Evolutionary conservation across 2,797 vertebrate species (phyloP).

Genomic region (Pantherophis alleghaniensis): DNA sequence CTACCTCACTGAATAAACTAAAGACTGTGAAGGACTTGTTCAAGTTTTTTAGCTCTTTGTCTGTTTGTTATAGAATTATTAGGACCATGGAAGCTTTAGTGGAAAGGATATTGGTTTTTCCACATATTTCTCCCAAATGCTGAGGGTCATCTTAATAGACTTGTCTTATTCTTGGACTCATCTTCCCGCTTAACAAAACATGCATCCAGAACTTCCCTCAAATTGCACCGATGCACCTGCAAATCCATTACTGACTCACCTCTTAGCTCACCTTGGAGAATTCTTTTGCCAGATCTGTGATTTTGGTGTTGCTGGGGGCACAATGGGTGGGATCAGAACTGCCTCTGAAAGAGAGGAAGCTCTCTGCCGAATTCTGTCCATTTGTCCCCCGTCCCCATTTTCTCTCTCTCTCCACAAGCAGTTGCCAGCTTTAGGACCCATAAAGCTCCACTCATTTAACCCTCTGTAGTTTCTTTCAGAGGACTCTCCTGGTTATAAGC

Average conservation of each 20-base stretch:
- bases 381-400: accelerated
- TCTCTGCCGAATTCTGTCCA: neutral
- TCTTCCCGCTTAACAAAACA: neutral
- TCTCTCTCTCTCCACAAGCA: neutral
- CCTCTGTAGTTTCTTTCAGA: neutral
- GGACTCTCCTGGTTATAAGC: neutral
- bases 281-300: neutral
- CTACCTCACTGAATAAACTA: neutral
- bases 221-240: neutral
- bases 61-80: neutral
- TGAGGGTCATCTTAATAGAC: neutral
- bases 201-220: neutral
- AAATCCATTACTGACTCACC: neutral
- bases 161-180: neutral
- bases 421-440: slow-evolving; percentile 4
- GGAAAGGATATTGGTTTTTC: neutral
- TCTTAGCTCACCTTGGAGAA: neutral
- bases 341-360: slow-evolving; percentile 9
- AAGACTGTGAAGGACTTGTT: neutral
- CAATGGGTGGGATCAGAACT: neutral
- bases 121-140: neutral
- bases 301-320: neutral
- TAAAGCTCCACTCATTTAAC: slow-evolving; percentile 6
- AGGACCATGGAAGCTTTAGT: neutral
- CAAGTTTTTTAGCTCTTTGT: neutral